A percentile compares a stretch with the other conserved stretches of the same genome.
Conservation (phyloP, 2,113 vertebrate species). For the Ailuropoda melanoleuca region DNA sequence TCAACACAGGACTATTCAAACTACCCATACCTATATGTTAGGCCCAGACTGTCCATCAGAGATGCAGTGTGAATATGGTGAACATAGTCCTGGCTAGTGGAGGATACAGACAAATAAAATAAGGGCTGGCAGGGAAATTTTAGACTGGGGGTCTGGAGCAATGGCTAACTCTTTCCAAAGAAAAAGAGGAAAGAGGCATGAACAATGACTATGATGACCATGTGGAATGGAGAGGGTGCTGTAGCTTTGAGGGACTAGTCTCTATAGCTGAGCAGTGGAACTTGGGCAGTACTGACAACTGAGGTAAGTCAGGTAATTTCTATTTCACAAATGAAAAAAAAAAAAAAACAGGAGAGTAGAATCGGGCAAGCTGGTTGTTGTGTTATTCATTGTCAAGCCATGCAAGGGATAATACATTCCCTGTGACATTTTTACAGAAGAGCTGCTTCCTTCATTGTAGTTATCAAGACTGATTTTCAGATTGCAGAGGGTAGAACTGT, state of each 20-base stretch:
- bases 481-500: not conserved
- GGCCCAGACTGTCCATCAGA: not conserved
- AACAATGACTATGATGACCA: fast-evolving
- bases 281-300: not conserved
- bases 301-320: not conserved
- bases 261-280: not conserved
- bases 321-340: not conserved
- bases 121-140: not conserved
- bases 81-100: not conserved
- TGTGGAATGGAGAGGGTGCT: fast-evolving
- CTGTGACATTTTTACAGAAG: not conserved
- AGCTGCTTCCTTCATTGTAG: not conserved
- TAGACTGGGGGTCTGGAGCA: not conserved
- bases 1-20: not conserved
- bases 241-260: not conserved
- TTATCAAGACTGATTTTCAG: slow-evolving; percentile 19
- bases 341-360: not conserved
- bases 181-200: not conserved
- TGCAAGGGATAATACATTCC: not conserved
- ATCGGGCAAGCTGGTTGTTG: no score
- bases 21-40: not conserved
- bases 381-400: not conserved
- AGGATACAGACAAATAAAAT: not conserved
- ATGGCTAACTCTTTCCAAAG: not conserved
- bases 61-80: not conserved